phyloP scores from a whole-genome alignment of 2,888 invertebrate genomes.

The Volucella zonaria region DNA sequence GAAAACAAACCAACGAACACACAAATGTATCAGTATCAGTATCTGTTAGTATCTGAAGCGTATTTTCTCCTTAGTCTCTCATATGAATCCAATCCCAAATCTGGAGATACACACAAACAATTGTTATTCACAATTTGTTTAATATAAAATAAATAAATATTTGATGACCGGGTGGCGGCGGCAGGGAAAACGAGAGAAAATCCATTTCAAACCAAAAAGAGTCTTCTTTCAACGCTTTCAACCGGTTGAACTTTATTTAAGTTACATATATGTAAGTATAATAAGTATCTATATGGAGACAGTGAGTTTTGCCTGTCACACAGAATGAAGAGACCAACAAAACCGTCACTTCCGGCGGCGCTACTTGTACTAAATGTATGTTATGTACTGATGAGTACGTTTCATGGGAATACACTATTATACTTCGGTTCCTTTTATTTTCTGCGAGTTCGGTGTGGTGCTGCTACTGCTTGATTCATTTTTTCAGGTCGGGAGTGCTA shows the following conservation, averaged over 20 bases:
- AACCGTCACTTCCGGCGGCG: conserved; percentile 83
- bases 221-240: conserved; percentile 20
- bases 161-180: conserved; percentile 37
- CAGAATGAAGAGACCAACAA: conserved; percentile 75
- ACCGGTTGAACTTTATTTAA: conserved; percentile 71
- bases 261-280: too few relatives aligned
- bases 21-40: conserved; percentile 49
- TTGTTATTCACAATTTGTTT: conserved; percentile 64
- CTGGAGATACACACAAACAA: conserved; percentile 59
- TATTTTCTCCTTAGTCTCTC: conserved; percentile 30
- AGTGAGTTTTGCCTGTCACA: conserved; percentile 67
- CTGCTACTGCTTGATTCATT: conserved; percentile 60
- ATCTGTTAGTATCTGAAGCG: conserved; percentile 37
- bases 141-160: conserved; percentile 63
- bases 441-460: conserved; percentile 62
- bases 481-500: conserved; percentile 43
- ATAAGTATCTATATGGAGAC: conserved; percentile 37
- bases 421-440: conserved; percentile 73
- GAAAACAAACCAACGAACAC: conserved; percentile 18
- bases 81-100: conserved; percentile 54
- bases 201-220: conserved; percentile 43
- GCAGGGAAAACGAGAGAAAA: conserved; percentile 29
- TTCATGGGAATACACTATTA: conserved; percentile 74
- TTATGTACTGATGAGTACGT: conserved; percentile 74
- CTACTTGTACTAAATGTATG: conserved; percentile 81